Base-by-base conservation (phyloP, 1,140 invertebrate genomes). In the Drosophila chauvacae region DNA sequence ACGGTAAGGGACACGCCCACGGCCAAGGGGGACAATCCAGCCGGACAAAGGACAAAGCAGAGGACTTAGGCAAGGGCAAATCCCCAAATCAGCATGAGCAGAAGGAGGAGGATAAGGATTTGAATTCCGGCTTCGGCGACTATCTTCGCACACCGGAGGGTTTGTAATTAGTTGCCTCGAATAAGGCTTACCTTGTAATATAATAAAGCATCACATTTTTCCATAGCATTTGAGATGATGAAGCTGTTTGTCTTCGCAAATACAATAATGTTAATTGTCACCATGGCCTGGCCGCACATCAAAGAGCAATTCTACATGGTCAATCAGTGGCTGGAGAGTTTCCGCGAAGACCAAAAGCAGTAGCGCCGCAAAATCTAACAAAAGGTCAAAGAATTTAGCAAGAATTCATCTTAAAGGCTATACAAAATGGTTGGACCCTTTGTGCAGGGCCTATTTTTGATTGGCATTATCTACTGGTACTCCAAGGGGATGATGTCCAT, bases 231-330 rank as follows among this genome's bases (percentile, higher is more conserved):
- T 80, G 91, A 90, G 63, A 92, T 92, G 85, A 92, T 92, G 92
- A 92, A 93, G 63, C 44, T 93, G 13, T 93, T 92, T 74, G 91
- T 92, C 7, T 86, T 93, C 11, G 90, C 92, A 51, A 92, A 92
- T 73, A 87, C 90, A 1, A 41, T 93, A n/a, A 82, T 92, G 81
- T 37, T 93, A 30, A 92, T 92, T 48, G 70, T 92, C 23, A 93
- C 92, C 28, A 91, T 92, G 90, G 91, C 90, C 47, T 93, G 92
- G 91, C 91, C 91, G 2, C 73, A 91, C 44, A 83, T 91, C 9
- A 90, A 84, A 55, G 78, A 91, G 47, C 80, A 91, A 9, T 92
- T 86, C 62, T 81, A 61, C 47, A 83, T 85, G 88, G 56, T 92
- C 7, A 81, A 79, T 59, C 68, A 92, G 62, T 92, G 91, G 91